phyloP scores from a whole-genome alignment of 2,888 invertebrate genomes.

The Drosophila sordidula region DNA sequence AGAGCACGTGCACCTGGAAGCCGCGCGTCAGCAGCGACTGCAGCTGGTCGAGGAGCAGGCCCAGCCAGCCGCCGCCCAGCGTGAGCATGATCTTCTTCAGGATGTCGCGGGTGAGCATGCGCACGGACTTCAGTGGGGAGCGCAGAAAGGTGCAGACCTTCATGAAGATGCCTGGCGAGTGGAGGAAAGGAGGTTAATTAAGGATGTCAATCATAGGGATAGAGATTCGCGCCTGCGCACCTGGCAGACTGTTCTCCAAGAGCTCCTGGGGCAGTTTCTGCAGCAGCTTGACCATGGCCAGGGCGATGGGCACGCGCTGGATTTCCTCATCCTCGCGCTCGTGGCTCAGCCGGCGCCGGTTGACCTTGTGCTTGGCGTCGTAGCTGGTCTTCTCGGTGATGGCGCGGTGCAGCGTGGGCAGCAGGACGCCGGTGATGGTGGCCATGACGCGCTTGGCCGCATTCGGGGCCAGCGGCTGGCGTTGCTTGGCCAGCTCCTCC shows the following conservation, averaged over 20 bases:
- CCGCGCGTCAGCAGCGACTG: conserved; percentile 92
- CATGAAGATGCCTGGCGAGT: conserved; percentile 89
- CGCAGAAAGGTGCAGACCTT: conserved; percentile 96
- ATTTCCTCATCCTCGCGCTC: conserved; percentile 96
- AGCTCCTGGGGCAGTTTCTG: conserved; percentile 93
- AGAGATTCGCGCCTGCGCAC: too few species aligned
- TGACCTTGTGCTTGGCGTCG: conserved; percentile 92
- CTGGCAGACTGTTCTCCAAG: conserved; percentile 90
- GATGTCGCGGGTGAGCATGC: conserved; percentile 94
- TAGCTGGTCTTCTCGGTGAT: conserved; percentile 90
- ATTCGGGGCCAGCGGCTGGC: conserved; percentile 87
- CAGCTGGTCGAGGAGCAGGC: conserved; percentile 92
- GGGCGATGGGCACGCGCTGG: conserved; percentile 94
- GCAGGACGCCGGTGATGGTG: conserved; percentile 89
- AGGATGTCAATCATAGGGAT: too few species aligned
- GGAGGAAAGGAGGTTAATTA: too few species aligned
- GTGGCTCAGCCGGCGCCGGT: conserved; percentile 88
- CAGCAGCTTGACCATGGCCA: conserved; percentile 96
- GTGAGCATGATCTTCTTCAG: conserved; percentile 95
- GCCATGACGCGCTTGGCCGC: conserved; percentile 91
- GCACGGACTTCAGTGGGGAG: conserved; percentile 94
- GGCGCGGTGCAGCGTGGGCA: conserved; percentile 92
- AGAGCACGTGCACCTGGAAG: conserved; percentile 97
- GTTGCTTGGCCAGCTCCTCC: conserved; percentile 29
- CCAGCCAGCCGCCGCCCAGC: conserved; percentile 93